phyloP scores from a whole-genome alignment of 37 sponge, comb jelly and placozoan genomes.

The Hexactinellida sp. region DNA sequence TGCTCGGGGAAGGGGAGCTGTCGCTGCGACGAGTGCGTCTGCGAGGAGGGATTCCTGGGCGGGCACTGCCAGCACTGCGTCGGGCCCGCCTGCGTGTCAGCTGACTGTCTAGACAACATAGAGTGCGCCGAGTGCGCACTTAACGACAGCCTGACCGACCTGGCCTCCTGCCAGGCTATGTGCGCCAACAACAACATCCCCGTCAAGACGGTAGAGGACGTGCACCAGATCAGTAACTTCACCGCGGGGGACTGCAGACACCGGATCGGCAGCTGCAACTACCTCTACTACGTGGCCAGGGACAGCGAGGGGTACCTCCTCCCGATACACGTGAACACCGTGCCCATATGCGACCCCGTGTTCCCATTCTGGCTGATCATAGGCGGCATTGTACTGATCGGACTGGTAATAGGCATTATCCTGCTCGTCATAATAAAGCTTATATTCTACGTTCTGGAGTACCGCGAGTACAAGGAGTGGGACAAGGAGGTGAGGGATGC shows the following conservation, averaged over 20 bases:
- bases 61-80: not conserved
- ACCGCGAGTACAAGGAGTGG: conserved; percentile 29
- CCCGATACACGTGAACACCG: not conserved
- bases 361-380: not conserved
- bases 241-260: not conserved
- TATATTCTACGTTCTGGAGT: conserved; percentile 8
- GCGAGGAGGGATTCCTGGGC: not conserved
- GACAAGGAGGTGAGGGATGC: conserved; percentile 27
- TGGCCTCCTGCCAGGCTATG: not conserved
- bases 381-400: not conserved
- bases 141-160: not conserved
- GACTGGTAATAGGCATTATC: not conserved
- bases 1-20: not conserved
- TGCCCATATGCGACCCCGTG: not conserved
- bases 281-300: not conserved
- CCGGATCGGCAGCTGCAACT: not conserved
- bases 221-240: not conserved
- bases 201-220: not conserved
- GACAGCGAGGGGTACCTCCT: not conserved
- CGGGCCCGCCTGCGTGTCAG: not conserved
- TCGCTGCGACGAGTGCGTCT: not conserved
- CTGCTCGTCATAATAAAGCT: not conserved
- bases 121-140: not conserved
- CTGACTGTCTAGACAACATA: not conserved
- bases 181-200: not conserved